Percentiles rank a stretch among this genome's conserved stretches.
Evolutionary conservation across 2,113 vertebrate species (phyloP).

Genomic region (Ophthalmolycus amberensis): DNA sequence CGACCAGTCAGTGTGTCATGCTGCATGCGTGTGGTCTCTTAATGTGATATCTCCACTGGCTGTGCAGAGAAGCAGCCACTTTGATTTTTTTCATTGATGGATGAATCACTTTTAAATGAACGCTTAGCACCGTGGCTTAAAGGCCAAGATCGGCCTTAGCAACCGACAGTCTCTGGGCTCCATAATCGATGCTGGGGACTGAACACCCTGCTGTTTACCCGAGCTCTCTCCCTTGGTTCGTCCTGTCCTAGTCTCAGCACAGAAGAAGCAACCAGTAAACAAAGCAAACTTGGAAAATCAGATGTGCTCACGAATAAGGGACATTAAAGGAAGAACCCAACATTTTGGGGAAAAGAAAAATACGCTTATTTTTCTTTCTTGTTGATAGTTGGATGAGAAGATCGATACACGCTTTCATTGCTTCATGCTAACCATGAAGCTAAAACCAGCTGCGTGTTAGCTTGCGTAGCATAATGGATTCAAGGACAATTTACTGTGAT

Average conservation of each 20-base stretch:
- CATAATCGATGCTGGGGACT: slow-evolving; percentile 41
- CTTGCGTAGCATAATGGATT: not conserved
- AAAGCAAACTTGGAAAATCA: not conserved
- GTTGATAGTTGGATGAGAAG: not conserved
- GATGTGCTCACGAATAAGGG: not conserved
- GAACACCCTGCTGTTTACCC: slow-evolving; percentile 51
- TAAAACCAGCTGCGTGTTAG: not conserved
- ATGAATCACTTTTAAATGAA: slow-evolving; percentile 61
- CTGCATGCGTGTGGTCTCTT: slow-evolving; percentile 49
- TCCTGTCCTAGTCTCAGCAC: slow-evolving; percentile 16
- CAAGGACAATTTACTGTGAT: not conserved
- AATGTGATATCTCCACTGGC: slow-evolving; percentile 47
- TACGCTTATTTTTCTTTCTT: not conserved
- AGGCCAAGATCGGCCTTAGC: slow-evolving; percentile 55
- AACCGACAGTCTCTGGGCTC: slow-evolving; percentile 46
- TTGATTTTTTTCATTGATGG: slow-evolving; percentile 56
- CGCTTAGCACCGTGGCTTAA: slow-evolving; percentile 63
- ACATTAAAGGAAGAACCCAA: not conserved
- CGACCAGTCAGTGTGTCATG: slow-evolving; percentile 19
- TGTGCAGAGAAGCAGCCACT: slow-evolving; percentile 48
- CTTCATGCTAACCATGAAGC: not conserved
- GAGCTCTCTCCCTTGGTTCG: slow-evolving; percentile 12
- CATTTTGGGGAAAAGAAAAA: not conserved
- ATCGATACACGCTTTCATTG: not conserved
- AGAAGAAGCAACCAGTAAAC: not conserved